Conservation (phyloP, 37 sponge, comb jelly and placozoan species). For the Beroe ovata region DNA sequence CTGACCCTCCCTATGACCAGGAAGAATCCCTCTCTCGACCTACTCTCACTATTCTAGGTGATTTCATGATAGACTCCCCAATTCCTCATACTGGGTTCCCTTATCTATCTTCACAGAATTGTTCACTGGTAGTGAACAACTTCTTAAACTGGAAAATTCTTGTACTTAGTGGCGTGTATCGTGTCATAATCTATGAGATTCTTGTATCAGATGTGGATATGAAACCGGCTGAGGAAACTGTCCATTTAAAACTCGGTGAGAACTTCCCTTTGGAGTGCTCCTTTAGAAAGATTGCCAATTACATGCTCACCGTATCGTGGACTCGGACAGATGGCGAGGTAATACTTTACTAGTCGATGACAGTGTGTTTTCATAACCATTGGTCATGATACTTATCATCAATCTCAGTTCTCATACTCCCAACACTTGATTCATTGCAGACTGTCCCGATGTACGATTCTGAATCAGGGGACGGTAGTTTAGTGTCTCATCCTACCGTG, state of each 20-base stretch:
- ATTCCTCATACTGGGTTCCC: no score
- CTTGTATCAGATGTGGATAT: neutral
- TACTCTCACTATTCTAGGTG: neutral
- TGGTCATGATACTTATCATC: no score
- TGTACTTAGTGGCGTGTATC: no score
- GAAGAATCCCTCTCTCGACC: neutral
- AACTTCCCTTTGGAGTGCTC: neutral
- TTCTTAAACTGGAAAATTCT: no score
- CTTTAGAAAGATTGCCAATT: constrained; percentile 11
- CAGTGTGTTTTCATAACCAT: no score
- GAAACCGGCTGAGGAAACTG: constrained; percentile 6
- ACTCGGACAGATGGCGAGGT: neutral
- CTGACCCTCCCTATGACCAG: neutral
- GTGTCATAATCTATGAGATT: no score
- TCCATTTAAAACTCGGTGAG: neutral
- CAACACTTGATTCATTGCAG: no score
- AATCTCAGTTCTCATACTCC: no score
- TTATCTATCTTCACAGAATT: no score
- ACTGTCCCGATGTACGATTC: neutral
- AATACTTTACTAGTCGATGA: no score
- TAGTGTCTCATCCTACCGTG: neutral
- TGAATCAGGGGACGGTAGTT: neutral
- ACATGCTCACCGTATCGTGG: constrained; percentile 18
- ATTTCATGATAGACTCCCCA: neutral
- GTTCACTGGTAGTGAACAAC: no score